Conservation (phyloP, 2,113 vertebrate species). For the Ploceus nigricollis region DNA sequence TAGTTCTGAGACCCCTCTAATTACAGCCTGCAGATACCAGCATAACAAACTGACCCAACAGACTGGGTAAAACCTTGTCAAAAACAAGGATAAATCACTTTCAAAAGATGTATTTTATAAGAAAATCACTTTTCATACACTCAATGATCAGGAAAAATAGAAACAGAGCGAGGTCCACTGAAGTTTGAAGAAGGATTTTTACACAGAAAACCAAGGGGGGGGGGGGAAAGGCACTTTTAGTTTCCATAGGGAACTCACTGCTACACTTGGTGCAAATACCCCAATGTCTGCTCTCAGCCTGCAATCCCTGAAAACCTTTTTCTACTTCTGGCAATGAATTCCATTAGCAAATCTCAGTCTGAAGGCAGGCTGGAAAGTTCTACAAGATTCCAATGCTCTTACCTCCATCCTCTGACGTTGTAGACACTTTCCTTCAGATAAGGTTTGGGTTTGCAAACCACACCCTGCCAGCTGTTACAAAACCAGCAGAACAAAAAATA, state of each 20-base stretch:
- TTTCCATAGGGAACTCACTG: not conserved
- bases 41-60: not conserved
- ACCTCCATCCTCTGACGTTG: not conserved
- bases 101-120: not conserved
- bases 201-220: rapidly evolving
- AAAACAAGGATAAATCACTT: not conserved
- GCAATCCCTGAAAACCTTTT: not conserved
- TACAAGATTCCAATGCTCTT: not conserved
- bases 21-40: not conserved
- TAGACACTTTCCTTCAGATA: not conserved
- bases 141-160: not conserved
- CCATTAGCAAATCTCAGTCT: not conserved
- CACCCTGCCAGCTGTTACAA: not conserved
- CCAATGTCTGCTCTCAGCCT: not conserved
- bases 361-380: not conserved
- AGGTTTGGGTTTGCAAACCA: not conserved
- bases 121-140: not conserved
- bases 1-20: not conserved
- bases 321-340: not conserved
- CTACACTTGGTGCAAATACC: not conserved
- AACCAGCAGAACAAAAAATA: not conserved
- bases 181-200: not conserved
- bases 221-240: not conserved
- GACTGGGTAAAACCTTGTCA: not conserved
- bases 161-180: not conserved